Base-by-base conservation (phyloP, 2,797 vertebrate species). In the Hydrophis major region DNA sequence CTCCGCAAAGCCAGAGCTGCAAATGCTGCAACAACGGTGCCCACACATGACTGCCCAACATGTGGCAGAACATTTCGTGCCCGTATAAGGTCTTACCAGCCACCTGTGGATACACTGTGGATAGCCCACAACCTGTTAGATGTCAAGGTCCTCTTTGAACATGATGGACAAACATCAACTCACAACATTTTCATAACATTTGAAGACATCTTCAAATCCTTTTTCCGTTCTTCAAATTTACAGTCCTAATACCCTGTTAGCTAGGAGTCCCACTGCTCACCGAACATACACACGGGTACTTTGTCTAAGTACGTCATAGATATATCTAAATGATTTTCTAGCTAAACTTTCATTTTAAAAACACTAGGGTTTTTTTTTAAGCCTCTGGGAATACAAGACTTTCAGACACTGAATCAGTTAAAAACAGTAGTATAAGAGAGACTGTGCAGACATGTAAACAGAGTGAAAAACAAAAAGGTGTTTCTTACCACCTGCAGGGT, bases 401-500 rank as follows among this genome's bases (percentile, higher is more conserved):
- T 93, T 10, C 66, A 42, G 94, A 93, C 93, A 86, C 63, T 93
- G 95, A 92, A 96, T 94, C 90, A 95, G 95, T 94, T 96, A 95
- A 96, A 94, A 96, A 94, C 92, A 0, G 47, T 59, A 83, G 47
- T 5, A 57, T 93, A 37, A 37, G 93, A 93, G 92, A 95, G 96
- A 88, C 66, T 94, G 88, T 6, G 89, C 20, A 93, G 78, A 96
- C 0, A 0, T 89, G 91, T 92, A 87, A 96, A 92, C 90, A 96
- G 96, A 94, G 78, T 91, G 94, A 95, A 95, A 97, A 94, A 97
- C 95, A 94, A 98, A 97, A 97, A 98, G 97, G 95, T 0, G 27
- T 96, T 98, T 98, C 99, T 99, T 99, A 99, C 99, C 99, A 98
- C 99, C 99, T 98, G 99, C 99, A 97, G 99, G 99, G 98, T 99